Percentiles rank a stretch among this genome's conserved stretches.
These are phyloP conservation scores for Panorpa germanica DNA, from an alignment of 2,888 invertebrate genomes.

Conservation along the genomic window DNA sequence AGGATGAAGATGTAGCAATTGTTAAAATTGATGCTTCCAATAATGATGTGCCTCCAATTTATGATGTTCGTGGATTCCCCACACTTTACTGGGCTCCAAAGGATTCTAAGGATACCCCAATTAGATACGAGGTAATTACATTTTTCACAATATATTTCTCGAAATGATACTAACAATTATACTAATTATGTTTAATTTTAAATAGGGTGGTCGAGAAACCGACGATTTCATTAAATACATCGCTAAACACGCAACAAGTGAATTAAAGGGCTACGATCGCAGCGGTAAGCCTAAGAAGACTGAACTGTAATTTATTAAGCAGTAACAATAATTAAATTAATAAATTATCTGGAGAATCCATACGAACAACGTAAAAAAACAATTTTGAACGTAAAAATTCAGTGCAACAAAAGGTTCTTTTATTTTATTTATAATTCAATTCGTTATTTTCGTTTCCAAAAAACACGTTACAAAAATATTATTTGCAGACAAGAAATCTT, in stretches of 20 bases:
- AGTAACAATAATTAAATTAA: too few species aligned
- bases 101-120: constrained; percentile 54
- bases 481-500: too few species aligned
- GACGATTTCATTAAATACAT: constrained; percentile 92
- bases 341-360: too few species aligned
- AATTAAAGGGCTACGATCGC: constrained; percentile 73
- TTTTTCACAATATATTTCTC: not conserved
- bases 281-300: constrained; percentile 53
- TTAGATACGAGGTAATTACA: constrained; percentile 59
- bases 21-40: constrained; percentile 98
- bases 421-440: too few species aligned
- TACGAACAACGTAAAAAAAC: too few species aligned
- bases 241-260: constrained; percentile 74
- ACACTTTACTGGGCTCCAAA: constrained; percentile 93
- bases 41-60: constrained; percentile 85
- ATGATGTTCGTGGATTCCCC: constrained; percentile 92
- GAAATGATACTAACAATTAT: constrained; percentile 2
- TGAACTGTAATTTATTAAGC: constrained; percentile 35
- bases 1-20: constrained; percentile 72
- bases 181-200: constrained; percentile 15
- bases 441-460: too few species aligned
- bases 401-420: too few species aligned
- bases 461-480: too few species aligned
- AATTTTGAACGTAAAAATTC: too few species aligned
- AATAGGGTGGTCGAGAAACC: constrained; percentile 76